Evolutionary conservation across 2,113 vertebrate genomes (phyloP), one percentile per base, ranked within the genome.

Genomic region (Syngnathus floridae): DNA sequence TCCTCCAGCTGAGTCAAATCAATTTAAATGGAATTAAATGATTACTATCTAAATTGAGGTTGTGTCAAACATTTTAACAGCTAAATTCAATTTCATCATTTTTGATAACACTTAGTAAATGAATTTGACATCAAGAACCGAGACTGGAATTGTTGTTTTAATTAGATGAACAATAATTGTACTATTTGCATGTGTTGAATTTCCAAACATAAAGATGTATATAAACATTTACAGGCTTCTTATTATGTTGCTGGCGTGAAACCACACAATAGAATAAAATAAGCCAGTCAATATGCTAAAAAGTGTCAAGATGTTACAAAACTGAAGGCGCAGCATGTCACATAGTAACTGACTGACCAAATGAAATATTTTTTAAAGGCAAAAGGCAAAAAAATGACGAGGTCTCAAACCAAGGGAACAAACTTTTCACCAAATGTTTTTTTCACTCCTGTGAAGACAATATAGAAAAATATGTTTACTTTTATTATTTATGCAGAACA

Each of bases 21-120:
- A 45, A 79, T 80, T 75, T 4, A 26, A 77, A 80, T 79, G 41
- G 77, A 85, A 84, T 79, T 65, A 79, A 78, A 74, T 14, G 76
- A 85, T 82, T 65, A 54, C 37, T 61, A 82, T 85, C 85, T 76
- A 67, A 82, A 76, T 52, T 66, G 73, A 79, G 69, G 64, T 61
- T 40, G 62, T 65, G 70, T 65, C 54, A 66, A 36, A 62, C 59
- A 26, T 70, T 54, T 72, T 75, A 78, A 61, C 58, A 64, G 62
- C 72, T 66, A 69, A 55, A 72, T 67, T 64, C 0, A 64, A 70
- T 75, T 38, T 21, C 8, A 21, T 67, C 63, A 64, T 63, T 66
- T 37, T 17, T 54, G 58, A 62, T 58, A 72, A 65, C 17, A 57
- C 11, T 5, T 56, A 69, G 69, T 59, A 81, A 80, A 86, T 76